These are phyloP conservation scores for Mobula hypostoma DNA, from an alignment of 2,113 vertebrate species.

Conservation along the genomic window DNA sequence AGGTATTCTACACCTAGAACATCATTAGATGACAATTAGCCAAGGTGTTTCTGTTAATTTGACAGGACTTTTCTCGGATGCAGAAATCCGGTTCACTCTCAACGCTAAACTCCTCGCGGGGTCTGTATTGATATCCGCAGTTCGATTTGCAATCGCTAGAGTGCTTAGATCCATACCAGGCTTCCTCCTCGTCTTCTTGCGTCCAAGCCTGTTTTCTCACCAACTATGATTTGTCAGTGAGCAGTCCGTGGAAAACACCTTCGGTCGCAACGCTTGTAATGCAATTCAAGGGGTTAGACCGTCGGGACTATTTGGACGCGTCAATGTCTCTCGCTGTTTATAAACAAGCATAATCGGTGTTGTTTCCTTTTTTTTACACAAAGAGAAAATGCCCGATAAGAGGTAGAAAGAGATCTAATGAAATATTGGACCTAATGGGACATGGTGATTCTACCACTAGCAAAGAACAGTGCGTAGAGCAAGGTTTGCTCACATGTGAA, in stretches of 20 bases:
- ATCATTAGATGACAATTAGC: constrained; percentile 21
- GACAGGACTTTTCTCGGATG: neutral
- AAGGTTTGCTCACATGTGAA: neutral
- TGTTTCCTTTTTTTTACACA: neutral
- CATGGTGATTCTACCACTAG: neutral
- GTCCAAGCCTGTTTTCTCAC: neutral
- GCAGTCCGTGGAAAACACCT: neutral
- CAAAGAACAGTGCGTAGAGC: neutral
- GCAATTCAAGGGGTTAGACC: neutral
- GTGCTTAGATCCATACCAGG: neutral
- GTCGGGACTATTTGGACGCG: neutral
- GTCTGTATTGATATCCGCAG: neutral
- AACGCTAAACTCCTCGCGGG: neutral
- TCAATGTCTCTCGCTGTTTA: neutral
- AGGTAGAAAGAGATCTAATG: neutral
- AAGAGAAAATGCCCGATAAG: neutral
- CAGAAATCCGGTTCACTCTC: constrained; percentile 20
- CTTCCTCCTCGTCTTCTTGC: neutral
- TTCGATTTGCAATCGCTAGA: neutral
- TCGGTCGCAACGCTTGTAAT: neutral
- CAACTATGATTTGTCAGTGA: neutral
- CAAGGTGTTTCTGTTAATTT: constrained; percentile 13
- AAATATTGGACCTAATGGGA: neutral
- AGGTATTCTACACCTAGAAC: neutral
- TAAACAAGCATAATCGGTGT: neutral